Evolutionary conservation across 2,113 vertebrate genomes (phyloP), one percentile per base, ranked within the genome.

Genomic region (Naja naja): DNA sequence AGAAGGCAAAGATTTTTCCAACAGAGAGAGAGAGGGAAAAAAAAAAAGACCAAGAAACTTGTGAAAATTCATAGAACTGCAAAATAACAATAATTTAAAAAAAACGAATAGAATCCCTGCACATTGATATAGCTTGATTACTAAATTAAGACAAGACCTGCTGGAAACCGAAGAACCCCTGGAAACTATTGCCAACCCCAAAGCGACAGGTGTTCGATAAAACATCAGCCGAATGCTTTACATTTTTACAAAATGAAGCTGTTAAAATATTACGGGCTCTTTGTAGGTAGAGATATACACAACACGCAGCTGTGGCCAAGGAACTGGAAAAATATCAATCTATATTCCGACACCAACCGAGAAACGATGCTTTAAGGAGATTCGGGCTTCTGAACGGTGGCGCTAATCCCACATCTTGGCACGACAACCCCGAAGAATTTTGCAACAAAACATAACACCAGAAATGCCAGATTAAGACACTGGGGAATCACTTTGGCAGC

Each of bases 21-120:
- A 27, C 47, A 49, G 47, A 49, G 47, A 49, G 47, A 9, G 47
- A 0, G 47, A 7, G 8, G 1, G 1, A 9, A 7, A 43, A 9
- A 25, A 58, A 10, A 30, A 11, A 60, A 30, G 25, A 60, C 30
- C 30, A 1, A 69, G 64, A n/a, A n/a, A 34, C 14, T 74, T 18
- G 64, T 0, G n/a, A 34, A 16, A 34, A 6, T 18, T 7, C 5
- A 18, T 5, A n/a, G 12, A n/a, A 3, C 30, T n/a, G 11, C 27
- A n/a, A 64, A 64, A 64, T 4, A n/a, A 4, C 1, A 10, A 60
- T 30, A 60, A 30, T 14, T 14, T 3, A 25, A 60, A 11, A 60
- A 11, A 60, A 60, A 58, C 2, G 6, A 58, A 58, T 10, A 27
- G 23, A 58, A 58, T 27, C 56, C 56, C 23, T 54, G 16, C 55